Percentiles rank a stretch among this genome's conserved stretches.
Conservation (phyloP, 2,888 invertebrate genomes). For the Metopia argyrocephala region DNA sequence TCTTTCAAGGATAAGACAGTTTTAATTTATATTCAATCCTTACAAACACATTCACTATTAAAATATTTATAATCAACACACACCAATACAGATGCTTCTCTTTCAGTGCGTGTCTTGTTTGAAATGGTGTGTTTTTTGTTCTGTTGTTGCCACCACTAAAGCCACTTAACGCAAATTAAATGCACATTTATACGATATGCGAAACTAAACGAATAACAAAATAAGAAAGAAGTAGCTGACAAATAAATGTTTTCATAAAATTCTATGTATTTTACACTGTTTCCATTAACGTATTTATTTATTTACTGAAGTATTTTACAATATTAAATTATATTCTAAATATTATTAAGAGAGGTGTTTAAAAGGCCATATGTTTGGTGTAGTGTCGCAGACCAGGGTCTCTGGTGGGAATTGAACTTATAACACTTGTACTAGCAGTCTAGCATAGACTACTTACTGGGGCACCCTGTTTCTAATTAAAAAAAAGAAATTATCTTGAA, state of each 20-base stretch:
- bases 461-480: too few species aligned
- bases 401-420: too few species aligned
- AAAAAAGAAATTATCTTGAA: too few species aligned
- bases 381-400: too few species aligned
- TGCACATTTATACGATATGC: conserved; percentile 61
- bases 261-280: too few species aligned
- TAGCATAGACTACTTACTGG: too few species aligned
- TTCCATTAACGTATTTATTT: neutral
- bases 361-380: too few species aligned
- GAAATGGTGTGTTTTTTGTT: conserved; percentile 37
- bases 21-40: conserved; percentile 46
- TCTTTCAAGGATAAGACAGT: conserved; percentile 44
- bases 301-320: too few species aligned
- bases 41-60: neutral
- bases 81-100: conserved; percentile 14
- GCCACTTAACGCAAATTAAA: conserved; percentile 65
- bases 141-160: conserved; percentile 48
- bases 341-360: too few species aligned
- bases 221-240: conserved; percentile 1
- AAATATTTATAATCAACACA: neutral
- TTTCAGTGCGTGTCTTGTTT: neutral
- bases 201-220: conserved; percentile 37
- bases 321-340: too few species aligned
- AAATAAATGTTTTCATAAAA: neutral
- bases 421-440: too few species aligned